phyloP scores from a whole-genome alignment of 2,888 invertebrate species.

The Hyposoter didymator region DNA sequence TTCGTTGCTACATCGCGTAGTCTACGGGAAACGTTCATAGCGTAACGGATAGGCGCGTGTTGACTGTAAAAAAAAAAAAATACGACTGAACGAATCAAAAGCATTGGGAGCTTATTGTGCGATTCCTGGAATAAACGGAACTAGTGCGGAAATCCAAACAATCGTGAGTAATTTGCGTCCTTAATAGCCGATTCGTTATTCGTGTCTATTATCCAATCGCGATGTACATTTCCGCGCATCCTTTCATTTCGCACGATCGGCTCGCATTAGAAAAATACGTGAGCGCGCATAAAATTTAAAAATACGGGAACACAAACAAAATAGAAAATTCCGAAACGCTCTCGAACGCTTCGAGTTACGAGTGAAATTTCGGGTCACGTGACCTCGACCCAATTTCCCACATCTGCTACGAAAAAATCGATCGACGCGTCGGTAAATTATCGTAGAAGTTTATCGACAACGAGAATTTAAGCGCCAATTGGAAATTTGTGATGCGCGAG shows the following conservation, averaged over 20 bases:
- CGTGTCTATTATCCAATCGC: neutral
- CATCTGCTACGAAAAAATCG: neutral
- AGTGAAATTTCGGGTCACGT: neutral
- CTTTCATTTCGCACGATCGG: neutral
- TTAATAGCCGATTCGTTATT: neutral
- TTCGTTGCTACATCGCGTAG: neutral
- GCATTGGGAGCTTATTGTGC: neutral
- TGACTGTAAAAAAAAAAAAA: neutral
- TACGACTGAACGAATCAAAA: neutral
- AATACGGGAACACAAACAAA: neutral
- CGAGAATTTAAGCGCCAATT: neutral
- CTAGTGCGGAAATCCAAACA: constrained; percentile 38
- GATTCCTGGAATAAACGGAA: constrained; percentile 7
- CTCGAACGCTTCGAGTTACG: neutral
- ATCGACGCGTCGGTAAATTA: neutral
- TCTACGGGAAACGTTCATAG: neutral
- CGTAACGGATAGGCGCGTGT: constrained; percentile 44
- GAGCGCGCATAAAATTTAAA: neutral
- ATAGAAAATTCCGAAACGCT: neutral
- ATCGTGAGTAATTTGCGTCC: constrained; percentile 41
- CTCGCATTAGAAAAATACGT: neutral
- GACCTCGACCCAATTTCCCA: neutral
- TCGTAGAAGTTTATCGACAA: neutral
- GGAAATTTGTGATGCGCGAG: neutral
- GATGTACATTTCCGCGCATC: neutral